These are phyloP conservation scores for Phyllotreta striolata DNA, from an alignment of 2,888 invertebrate species.

Conservation along the genomic window DNA sequence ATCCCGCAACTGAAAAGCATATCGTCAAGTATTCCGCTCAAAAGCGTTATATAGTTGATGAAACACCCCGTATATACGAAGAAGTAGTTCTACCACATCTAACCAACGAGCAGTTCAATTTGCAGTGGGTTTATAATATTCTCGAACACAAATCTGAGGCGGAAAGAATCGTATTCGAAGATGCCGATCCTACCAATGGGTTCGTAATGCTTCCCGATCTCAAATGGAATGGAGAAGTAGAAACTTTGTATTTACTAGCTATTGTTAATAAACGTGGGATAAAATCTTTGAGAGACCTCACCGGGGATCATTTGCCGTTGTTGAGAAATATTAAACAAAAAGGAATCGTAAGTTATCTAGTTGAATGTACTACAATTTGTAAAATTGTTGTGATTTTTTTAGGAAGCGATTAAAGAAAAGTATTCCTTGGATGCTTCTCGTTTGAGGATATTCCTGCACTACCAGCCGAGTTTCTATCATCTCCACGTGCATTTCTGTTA, in stretches of 20 bases:
- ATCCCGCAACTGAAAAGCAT: constrained; percentile 93
- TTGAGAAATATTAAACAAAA: constrained; percentile 81
- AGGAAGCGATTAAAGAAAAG: constrained; percentile 79
- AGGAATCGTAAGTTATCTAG: constrained; percentile 68
- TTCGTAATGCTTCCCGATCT: constrained; percentile 92
- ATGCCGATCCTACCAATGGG: constrained; percentile 78
- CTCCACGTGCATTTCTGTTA: constrained; percentile 93
- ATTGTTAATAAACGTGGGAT: constrained; percentile 78
- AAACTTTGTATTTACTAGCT: constrained; percentile 86
- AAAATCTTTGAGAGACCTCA: constrained; percentile 86
- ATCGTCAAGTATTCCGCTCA: constrained; percentile 85
- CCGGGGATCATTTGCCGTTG: constrained; percentile 77
- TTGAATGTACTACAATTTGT: constrained; percentile 7
- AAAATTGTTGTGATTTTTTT: constrained; percentile 51
- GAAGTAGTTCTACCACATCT: constrained; percentile 81
- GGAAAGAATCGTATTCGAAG: constrained; percentile 87
- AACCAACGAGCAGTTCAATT: constrained; percentile 74
- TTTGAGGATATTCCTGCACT: constrained; percentile 88
- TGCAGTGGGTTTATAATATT: constrained; percentile 98
- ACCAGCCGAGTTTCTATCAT: constrained; percentile 97
- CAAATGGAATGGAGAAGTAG: constrained; percentile 91
- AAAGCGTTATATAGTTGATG: constrained; percentile 77
- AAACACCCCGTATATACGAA: constrained; percentile 84
- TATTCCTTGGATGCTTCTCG: constrained; percentile 76
- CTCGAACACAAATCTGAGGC: constrained; percentile 89